phyloP scores from a whole-genome alignment of 2,113 vertebrate genomes.

The Ivindomyrus marchei region DNA sequence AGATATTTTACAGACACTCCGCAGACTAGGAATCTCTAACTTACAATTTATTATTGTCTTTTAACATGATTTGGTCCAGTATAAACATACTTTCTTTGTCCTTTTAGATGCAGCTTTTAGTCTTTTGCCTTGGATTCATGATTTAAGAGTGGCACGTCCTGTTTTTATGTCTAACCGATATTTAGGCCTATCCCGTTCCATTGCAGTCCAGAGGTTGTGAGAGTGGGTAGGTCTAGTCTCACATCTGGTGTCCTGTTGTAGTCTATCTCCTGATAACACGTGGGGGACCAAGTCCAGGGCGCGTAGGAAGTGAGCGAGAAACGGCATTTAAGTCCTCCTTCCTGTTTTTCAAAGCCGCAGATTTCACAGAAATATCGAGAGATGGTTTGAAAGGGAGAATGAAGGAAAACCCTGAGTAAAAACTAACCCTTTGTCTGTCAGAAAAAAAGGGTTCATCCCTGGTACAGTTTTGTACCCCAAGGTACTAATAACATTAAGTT shows the following conservation, averaged over 20 bases:
- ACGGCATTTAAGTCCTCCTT: constrained; percentile 33
- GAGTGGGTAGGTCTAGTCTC: constrained; percentile 40
- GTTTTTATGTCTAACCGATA: neutral
- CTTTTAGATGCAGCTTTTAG: neutral
- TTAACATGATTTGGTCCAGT: neutral
- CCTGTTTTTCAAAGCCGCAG: neutral
- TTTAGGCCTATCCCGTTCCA: constrained; percentile 30
- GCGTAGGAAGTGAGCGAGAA: neutral
- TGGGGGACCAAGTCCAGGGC: constrained; percentile 48
- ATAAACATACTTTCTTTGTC: neutral
- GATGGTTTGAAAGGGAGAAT: neutral
- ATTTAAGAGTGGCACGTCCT: neutral
- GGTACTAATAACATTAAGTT: neutral
- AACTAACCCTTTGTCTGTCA: neutral
- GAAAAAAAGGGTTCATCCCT: neutral
- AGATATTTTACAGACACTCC: neutral
- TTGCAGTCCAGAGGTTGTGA: constrained; percentile 26
- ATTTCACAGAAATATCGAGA: neutral
- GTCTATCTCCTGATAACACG: constrained; percentile 55
- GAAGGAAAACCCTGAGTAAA: neutral
- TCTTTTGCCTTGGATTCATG: neutral
- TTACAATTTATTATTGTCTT: neutral
- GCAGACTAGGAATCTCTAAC: neutral
- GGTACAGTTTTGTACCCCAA: neutral
- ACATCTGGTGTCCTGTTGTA: constrained; percentile 56